phyloP scores from a whole-genome alignment of 1,140 invertebrate genomes.

The Tribolium castaneum region DNA sequence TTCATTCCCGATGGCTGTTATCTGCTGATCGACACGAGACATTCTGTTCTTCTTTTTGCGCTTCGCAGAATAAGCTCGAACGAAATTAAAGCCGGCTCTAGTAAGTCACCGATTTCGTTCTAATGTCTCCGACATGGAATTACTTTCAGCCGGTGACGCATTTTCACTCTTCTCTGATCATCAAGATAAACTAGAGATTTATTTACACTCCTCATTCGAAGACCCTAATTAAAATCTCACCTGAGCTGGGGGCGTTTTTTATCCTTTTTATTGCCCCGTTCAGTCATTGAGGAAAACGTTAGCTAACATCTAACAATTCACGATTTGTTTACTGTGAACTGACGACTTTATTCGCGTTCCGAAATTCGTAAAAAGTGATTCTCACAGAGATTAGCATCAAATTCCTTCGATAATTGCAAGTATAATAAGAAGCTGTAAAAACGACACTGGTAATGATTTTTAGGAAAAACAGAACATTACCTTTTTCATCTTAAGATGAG shows the following conservation, averaged over 20 bases:
- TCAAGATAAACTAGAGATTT: slow-evolving; percentile 2
- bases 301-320: too few relatives aligned
- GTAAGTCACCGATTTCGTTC: slow-evolving; percentile 43
- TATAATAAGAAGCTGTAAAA: too few relatives aligned
- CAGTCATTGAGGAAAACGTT: not conserved
- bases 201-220: slow-evolving; percentile 14
- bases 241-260: not conserved
- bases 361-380: too few relatives aligned
- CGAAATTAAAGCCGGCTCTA: slow-evolving; percentile 24
- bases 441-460: too few relatives aligned
- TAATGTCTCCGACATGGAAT: slow-evolving; percentile 26
- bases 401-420: too few relatives aligned
- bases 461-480: too few relatives aligned
- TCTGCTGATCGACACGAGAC: slow-evolving; percentile 55
- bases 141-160: slow-evolving; percentile 33
- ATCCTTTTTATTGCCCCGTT: not conserved
- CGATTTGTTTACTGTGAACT: too few relatives aligned
- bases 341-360: too few relatives aligned
- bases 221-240: slow-evolving; percentile 27
- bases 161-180: not conserved
- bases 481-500: too few relatives aligned
- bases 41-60: slow-evolving; percentile 14
- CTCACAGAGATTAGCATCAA: too few relatives aligned
- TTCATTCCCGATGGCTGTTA: slow-evolving; percentile 56
- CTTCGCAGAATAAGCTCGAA: slow-evolving; percentile 33